Evolutionary conservation across 2,888 invertebrate genomes (phyloP).

Genomic region (Agrochola macilenta): DNA sequence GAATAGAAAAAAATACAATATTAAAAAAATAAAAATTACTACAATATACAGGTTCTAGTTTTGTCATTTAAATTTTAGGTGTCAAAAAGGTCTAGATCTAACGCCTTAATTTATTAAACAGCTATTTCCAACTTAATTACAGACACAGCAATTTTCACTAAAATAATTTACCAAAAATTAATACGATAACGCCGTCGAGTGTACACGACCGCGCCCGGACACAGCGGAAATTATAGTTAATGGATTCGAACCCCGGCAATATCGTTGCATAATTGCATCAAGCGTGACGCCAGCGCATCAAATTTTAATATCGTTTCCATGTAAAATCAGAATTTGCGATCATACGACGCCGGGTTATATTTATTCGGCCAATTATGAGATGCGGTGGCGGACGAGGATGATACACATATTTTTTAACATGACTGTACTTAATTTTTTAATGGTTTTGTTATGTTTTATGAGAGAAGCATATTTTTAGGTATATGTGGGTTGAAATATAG

Average conservation of each 20-base stretch:
- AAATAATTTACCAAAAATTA: constrained; percentile 50
- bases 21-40: neutral
- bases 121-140: neutral
- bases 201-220: constrained; percentile 61
- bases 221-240: constrained; percentile 80
- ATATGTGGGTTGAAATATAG: neutral
- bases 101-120: constrained; percentile 1
- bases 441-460: constrained; percentile 38
- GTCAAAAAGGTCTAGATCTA: neutral
- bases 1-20: no score
- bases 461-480: constrained; percentile 6
- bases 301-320: constrained; percentile 72
- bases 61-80: neutral
- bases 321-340: constrained; percentile 62
- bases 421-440: constrained; percentile 53
- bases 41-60: neutral
- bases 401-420: constrained; percentile 32
- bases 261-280: constrained; percentile 87
- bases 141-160: neutral
- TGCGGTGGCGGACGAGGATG: constrained; percentile 21
- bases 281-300: constrained; percentile 69
- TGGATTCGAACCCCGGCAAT: constrained; percentile 83
- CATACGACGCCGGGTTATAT: constrained; percentile 38
- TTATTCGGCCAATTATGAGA: constrained; percentile 56
- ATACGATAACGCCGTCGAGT: constrained; percentile 52